phyloP scores from a whole-genome alignment of 2,888 invertebrate species.

The Aleiodes leptofemur region DNA sequence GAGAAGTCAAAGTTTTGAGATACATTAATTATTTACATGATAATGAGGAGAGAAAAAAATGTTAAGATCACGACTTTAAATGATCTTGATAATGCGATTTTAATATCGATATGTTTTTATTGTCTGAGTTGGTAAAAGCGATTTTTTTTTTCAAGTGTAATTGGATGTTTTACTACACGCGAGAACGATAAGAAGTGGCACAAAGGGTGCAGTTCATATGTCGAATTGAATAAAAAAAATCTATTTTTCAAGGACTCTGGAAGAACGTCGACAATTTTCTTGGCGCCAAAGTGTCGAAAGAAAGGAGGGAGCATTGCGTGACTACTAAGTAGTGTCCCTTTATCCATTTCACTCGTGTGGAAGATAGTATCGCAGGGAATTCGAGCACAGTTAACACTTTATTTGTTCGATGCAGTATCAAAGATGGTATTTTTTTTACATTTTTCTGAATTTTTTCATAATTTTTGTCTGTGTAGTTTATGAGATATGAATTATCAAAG shows the following conservation, averaged over 20 bases:
- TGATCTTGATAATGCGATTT: too few relatives aligned
- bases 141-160: not conserved
- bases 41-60: not conserved
- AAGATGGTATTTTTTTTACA: too few relatives aligned
- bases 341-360: not conserved
- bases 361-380: too few relatives aligned
- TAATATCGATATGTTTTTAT: not conserved
- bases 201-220: not conserved
- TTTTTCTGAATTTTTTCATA: too few relatives aligned
- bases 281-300: slow-evolving; percentile 21
- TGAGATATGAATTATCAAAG: too few relatives aligned
- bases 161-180: slow-evolving; percentile 17
- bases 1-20: too few relatives aligned
- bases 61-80: not conserved
- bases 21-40: too few relatives aligned
- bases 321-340: slow-evolving; percentile 6
- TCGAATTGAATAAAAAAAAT: not conserved
- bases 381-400: too few relatives aligned
- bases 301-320: not conserved
- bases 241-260: slow-evolving; percentile 8
- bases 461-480: too few relatives aligned
- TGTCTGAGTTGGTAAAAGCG: too few relatives aligned
- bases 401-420: too few relatives aligned
- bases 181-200: slow-evolving; percentile 11
- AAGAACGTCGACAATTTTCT: slow-evolving; percentile 12